These are phyloP conservation scores for Alces alces DNA, from an alignment of 2,113 vertebrate genomes.

Conservation along the genomic window DNA sequence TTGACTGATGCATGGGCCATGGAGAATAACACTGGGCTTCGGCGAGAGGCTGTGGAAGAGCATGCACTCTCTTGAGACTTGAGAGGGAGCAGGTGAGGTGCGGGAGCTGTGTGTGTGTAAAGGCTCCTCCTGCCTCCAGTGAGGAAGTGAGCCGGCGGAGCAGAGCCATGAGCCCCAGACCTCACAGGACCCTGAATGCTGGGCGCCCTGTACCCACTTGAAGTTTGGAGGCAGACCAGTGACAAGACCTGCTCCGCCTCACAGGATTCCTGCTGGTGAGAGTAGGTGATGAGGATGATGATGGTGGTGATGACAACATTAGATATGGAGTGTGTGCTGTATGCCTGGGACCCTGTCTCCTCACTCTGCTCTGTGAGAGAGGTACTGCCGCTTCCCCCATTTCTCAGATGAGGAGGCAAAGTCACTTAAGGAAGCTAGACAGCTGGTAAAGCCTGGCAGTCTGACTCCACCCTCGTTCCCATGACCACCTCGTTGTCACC, in stretches of 20 bases:
- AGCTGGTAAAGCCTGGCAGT: not conserved
- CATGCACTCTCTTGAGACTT: not conserved
- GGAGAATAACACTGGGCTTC: not conserved
- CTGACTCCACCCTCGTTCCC: not conserved
- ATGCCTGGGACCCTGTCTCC: not conserved
- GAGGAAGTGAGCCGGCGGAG: fast-evolving
- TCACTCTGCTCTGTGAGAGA: not conserved
- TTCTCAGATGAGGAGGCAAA: not conserved
- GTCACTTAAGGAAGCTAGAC: not conserved
- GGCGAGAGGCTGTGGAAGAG: not conserved
- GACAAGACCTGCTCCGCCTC: not conserved
- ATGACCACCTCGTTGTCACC: not conserved
- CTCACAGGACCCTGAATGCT: not conserved
- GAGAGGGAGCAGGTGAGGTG: not conserved
- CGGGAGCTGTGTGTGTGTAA: not conserved
- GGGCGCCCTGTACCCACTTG: fast-evolving
- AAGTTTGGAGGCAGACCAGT: not conserved
- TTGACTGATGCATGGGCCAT: not conserved
- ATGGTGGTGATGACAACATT: not conserved
- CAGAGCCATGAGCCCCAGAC: too few relatives aligned
- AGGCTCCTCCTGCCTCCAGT: not conserved
- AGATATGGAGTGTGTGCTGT: fast-evolving
- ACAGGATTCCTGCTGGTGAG: not conserved
- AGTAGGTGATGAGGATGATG: not conserved
- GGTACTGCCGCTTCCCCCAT: not conserved